Conservation (phyloP, 2,888 invertebrate genomes). For the Fissipunctia ypsillon region DNA sequence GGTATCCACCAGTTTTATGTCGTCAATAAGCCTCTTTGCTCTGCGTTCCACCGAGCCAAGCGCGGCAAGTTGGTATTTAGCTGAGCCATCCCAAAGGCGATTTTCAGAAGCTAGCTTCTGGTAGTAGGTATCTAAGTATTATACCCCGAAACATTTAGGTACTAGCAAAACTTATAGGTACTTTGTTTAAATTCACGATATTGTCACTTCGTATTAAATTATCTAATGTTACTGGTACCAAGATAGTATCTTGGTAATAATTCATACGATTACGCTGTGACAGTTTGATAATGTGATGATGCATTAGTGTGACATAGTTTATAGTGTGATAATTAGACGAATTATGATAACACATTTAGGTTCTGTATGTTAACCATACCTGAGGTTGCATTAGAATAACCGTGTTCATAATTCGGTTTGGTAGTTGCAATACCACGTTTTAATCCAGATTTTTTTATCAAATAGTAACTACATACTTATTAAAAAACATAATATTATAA, state of each 20-base stretch:
- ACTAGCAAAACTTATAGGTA: background rate
- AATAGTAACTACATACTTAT: background rate
- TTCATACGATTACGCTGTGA: conserved; percentile 47
- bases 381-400: background rate
- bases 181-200: background rate
- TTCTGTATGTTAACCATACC: conserved; percentile 2
- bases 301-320: conserved; percentile 26
- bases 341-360: background rate
- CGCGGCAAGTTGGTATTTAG: too few relatives aligned
- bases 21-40: too few relatives aligned
- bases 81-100: too few relatives aligned
- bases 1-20: too few relatives aligned
- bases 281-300: conserved; percentile 58
- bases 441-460: background rate
- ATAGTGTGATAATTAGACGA: conserved; percentile 25
- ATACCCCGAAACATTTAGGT: background rate
- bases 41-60: too few relatives aligned
- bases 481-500: background rate
- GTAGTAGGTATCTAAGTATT: background rate
- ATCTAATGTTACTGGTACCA: background rate
- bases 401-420: background rate
- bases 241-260: conserved; percentile 39
- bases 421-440: background rate
- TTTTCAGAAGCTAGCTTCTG: background rate
- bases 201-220: background rate